Base-by-base conservation (phyloP, 2,797 vertebrate genomes). In the Salmo trutta region DNA sequence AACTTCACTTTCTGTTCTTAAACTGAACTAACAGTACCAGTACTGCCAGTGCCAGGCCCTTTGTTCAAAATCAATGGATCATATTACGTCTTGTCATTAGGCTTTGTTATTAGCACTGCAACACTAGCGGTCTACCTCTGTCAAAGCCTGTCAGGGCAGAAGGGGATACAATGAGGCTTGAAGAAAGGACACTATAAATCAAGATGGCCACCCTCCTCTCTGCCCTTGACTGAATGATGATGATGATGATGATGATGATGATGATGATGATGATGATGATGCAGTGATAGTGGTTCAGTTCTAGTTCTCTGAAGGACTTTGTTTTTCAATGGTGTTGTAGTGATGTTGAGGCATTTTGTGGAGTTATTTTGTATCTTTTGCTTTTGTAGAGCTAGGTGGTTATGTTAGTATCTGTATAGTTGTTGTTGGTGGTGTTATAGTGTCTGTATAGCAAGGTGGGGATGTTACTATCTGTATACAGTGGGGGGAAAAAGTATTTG, bases 61-160 rank as follows among this genome's bases (percentile, higher is more conserved):
- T 87, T 87, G 83, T 87, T 88, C 82, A 80, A 75, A 89, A 89
- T 89, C 82, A 0, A 69, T 54, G 80, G 83, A 90, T 89, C 88
- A 82, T 76, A 88, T 91, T 85, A 89, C 87, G 87, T 88, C 82
- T 77, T 84, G 36, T 41, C 41, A 47, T 47, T 47, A 47, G 10
- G 2, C 79, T 86, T 91, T 90, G 87, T 90, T 92, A 85, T 88
- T 86, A 90, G 76, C 89, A 89, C 86, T 90, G 90, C 88, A 80
- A 81, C 77, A 77, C 75, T 27, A 24, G 59, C 41, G 70, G 54
- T 75, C 24, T 5, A 84, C 66, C 1, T 79, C 47, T 75, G 79
- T 81, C 78, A 79, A 79, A 83, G 79, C 41, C 76, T 65, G 65
- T 41, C 73, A 81, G 4, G 69, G 31, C 51, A 56, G 36, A 47